Base-by-base conservation (phyloP, 2,113 vertebrate genomes). In the Tapirus terrestris region DNA sequence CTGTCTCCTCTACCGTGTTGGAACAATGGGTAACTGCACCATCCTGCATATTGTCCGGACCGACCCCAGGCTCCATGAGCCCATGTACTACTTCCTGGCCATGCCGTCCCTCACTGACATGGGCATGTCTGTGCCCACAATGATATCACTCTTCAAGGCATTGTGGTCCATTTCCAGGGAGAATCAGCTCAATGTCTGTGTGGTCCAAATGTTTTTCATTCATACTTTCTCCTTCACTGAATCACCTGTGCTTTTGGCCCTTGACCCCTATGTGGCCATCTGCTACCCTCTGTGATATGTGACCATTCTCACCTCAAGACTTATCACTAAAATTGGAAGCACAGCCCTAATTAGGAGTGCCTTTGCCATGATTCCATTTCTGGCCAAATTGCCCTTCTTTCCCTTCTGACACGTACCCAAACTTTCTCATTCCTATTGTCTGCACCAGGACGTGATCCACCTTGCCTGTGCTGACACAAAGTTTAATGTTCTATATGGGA, bases 41-140 rank as follows among this genome's bases (percentile, higher is more conserved):
- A 80, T 97, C 43, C 21, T 97, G n/a, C 81, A 93, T 43, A 43
- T 94, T 11, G 48, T 94, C 8, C 0, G 4, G 8, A 84, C 68
- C 51, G 95, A 96, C 5, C 3, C 96, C 72, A 94, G 84, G 6
- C 91, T 98, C 75, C 97, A 97, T 0, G 76, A 98, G 43, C 95
- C 97, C 51, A 97, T 96, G 95, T 95, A 94, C 29, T 97, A 95
- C 83, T 97, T 98, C 81, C 93, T 98, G 67, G 97, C 89, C 43
- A 97, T 97, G 92, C 87, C 97, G 25, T 97, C 97, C 2, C 45
- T 98, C 58, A 94, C 93, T 20, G 97, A 98, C 45, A 93, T 98
- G 86, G 84, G 94, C 53, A 97, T 97, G 95, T 97, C 95, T 65
- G 31, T 97, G 13, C 65, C 94, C 5, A 86, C 97, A 5, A 58